Base-by-base conservation (phyloP, 1,140 invertebrate species). In the Elysia chlorotica region DNA sequence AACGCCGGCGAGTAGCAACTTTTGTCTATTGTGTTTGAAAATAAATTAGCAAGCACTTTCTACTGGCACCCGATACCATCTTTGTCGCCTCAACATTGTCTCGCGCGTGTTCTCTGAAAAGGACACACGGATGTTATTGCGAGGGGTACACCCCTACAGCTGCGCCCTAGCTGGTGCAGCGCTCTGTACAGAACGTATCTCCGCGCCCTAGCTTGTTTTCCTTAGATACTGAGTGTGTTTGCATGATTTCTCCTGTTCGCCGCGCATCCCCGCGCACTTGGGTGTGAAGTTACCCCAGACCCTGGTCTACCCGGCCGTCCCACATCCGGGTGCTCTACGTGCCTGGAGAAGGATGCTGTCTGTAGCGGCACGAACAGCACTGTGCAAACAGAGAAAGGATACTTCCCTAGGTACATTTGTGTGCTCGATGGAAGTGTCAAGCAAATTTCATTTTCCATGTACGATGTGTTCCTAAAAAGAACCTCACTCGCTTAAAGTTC, bases 31-130 rank as follows among this genome's bases (percentile, higher is more conserved):
- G 69, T 71, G 53, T 71, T 71, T 71, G 69, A 71, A 63, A 71
- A 71, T 71, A 71, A 71, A 71, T 71, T 71, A 71, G 69, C 69
- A 48, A 38, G 30, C 69, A 71, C 69, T 71, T 71, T 71, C 69
- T 71, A 71, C 10, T 30, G 69, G 41, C 59, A 71, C 30, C 69
- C 6, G 35, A 71, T 38, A 62, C 69, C 69, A 33, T 71, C 59
- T 71, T 31, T 19, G 57, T 37, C 28, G 69, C 57, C 53, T 71
- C 63, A 71, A 38, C 69, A 38, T 63, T 38, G 36, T 63, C 48
- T 70, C 48, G 69, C 57, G 59, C 69, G 69, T 71, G 69, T 37
- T 63, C 21, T 6, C 3, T 71, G 69, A 71, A 71, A 71, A 57
- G 69, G 30, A 53, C 10, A 14, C 1, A 31, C 37, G 37, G 69